phyloP scores from a whole-genome alignment of 2,888 invertebrate genomes.

The Eudemis profundana region DNA sequence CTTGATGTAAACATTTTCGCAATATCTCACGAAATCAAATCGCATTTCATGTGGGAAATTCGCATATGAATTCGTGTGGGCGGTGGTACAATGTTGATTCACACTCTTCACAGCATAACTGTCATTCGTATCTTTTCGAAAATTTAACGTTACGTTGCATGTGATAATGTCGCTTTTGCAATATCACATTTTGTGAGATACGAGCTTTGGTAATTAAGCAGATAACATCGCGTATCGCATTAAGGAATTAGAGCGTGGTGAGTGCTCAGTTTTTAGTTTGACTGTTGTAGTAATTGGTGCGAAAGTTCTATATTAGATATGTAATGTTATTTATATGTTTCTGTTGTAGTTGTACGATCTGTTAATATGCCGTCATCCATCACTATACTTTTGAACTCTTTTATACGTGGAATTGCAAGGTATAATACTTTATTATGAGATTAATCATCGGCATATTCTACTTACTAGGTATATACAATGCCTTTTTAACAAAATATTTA shows the following conservation, averaged over 20 bases:
- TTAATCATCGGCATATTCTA: too few relatives aligned
- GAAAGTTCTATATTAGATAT: conserved; percentile 5
- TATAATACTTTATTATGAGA: too few relatives aligned
- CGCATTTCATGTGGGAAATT: conserved; percentile 18
- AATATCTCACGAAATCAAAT: conserved; percentile 19
- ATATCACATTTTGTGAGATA: background rate
- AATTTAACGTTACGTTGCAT: background rate
- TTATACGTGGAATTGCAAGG: too few relatives aligned
- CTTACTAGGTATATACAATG: too few relatives aligned
- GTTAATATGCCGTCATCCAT: too few relatives aligned
- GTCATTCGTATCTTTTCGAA: background rate
- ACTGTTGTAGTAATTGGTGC: conserved; percentile 37
- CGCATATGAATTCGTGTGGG: conserved; percentile 18
- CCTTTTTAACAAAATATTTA: too few relatives aligned
- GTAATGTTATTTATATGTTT: conserved; percentile 1
- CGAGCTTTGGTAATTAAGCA: conserved; percentile 18
- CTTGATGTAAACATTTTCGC: conserved; percentile 19
- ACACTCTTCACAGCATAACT: background rate
- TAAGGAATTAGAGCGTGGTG: conserved; percentile 50
- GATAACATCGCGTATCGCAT: conserved; percentile 47
- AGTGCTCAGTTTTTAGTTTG: conserved; percentile 45
- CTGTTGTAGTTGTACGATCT: background rate
- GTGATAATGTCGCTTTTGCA: background rate
- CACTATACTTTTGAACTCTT: background rate
- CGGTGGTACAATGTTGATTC: conserved; percentile 11